A percentile compares a stretch with the other conserved stretches of the same genome.
phyloP scores from a whole-genome alignment of 2,797 vertebrate genomes.

The Sphenodon punctatus region DNA sequence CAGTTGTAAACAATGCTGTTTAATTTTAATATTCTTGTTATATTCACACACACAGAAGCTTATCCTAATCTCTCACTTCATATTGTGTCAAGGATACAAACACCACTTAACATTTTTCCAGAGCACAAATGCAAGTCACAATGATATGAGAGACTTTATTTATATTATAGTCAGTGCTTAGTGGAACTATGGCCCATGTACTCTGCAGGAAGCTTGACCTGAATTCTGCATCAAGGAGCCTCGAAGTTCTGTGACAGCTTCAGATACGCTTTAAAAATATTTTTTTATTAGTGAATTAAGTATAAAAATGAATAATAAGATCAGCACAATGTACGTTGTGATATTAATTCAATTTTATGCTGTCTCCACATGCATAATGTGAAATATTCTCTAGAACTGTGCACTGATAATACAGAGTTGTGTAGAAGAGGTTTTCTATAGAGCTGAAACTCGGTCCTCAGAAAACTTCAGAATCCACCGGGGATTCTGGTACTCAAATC shows the following conservation, averaged over 20 bases:
- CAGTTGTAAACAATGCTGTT: constrained; percentile 7
- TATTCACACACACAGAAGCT: neutral
- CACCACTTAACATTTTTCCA: constrained; percentile 27
- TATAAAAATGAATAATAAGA: constrained; percentile 21
- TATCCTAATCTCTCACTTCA: constrained; percentile 31
- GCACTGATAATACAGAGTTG: constrained; percentile 14
- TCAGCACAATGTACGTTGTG: neutral
- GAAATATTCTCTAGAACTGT: neutral
- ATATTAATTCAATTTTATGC: constrained; percentile 9
- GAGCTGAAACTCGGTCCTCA: no score
- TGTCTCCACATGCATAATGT: constrained; percentile 9
- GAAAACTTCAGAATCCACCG: no score
- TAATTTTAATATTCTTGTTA: constrained; percentile 40
- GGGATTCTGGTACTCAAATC: no score
- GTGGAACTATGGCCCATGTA: neutral
- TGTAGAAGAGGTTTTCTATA: neutral
- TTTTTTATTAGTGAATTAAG: neutral
- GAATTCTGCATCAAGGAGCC: neutral
- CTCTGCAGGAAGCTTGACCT: neutral
- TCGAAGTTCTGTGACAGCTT: neutral
- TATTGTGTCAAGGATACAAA: constrained; percentile 37
- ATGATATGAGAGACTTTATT: constrained; percentile 20
- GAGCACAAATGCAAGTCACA: neutral
- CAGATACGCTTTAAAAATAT: neutral
- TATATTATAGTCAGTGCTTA: constrained; percentile 11